Percentiles rank a stretch among this genome's conserved stretches.
Conservation (phyloP, 2,113 vertebrate species). For the Colossoma macropomum region DNA sequence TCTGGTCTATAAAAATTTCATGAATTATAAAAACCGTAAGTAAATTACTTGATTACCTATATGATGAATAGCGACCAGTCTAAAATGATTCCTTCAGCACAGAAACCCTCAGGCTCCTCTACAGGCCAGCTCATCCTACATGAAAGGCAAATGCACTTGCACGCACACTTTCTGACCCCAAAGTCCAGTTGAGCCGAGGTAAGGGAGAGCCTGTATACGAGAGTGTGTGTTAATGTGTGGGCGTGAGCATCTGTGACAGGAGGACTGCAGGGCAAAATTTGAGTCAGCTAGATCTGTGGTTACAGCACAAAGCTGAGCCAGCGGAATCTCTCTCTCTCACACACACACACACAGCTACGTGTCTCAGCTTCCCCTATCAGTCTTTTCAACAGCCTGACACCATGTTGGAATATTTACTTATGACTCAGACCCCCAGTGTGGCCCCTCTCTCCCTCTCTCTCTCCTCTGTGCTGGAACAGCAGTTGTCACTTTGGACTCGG, state of each 20-base stretch:
- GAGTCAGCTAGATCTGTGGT: conserved; percentile 66
- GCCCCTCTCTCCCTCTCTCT: conserved; percentile 31
- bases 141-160: neutral
- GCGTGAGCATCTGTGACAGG: conserved; percentile 40
- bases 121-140: no score
- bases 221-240: conserved; percentile 62
- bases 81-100: no score
- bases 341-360: conserved; percentile 50
- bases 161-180: conserved; percentile 47
- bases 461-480: conserved; percentile 16
- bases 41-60: no score
- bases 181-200: conserved; percentile 41
- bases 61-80: no score
- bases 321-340: conserved; percentile 41
- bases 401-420: conserved; percentile 54
- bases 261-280: conserved; percentile 47
- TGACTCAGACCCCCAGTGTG: conserved; percentile 38
- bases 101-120: no score
- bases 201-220: conserved; percentile 35
- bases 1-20: no score
- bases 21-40: no score
- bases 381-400: conserved; percentile 70
- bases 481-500: neutral
- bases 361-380: conserved; percentile 62
- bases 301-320: conserved; percentile 58